Percentiles rank a stretch among this genome's conserved stretches.
These are phyloP conservation scores for Argyresthia albistria DNA, from an alignment of 2,888 invertebrate genomes.

Conservation along the genomic window DNA sequence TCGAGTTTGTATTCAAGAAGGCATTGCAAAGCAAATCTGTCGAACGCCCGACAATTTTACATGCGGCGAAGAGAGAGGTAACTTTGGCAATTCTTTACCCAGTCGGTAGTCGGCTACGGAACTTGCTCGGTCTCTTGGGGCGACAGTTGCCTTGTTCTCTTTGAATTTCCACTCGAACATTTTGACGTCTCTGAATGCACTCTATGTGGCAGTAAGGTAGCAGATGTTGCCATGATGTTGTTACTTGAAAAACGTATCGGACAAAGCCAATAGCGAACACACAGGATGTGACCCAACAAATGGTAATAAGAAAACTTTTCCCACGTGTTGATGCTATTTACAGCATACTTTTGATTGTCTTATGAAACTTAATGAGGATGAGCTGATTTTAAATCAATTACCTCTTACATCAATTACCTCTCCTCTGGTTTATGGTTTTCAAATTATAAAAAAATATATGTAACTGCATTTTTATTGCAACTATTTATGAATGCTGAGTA, in stretches of 20 bases:
- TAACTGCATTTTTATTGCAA: too few relatives aligned
- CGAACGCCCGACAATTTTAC: slow-evolving; percentile 20
- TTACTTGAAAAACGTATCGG: slow-evolving; percentile 29
- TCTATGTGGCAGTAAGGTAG: slow-evolving; percentile 17
- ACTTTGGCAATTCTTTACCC: slow-evolving; percentile 32
- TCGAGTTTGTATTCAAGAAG: slow-evolving; percentile 27
- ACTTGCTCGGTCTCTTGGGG: slow-evolving; percentile 23
- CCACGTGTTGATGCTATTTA: too few relatives aligned
- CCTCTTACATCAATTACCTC: too few relatives aligned
- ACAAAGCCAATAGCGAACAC: slow-evolving; percentile 11
- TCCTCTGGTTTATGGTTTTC: too few relatives aligned
- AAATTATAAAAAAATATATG: too few relatives aligned
- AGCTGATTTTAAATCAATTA: too few relatives aligned
- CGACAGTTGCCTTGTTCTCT: slow-evolving; percentile 24
- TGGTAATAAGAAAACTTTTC: too few relatives aligned
- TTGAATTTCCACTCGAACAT: slow-evolving; percentile 30
- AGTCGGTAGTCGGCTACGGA: slow-evolving; percentile 13
- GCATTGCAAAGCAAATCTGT: slow-evolving; percentile 28
- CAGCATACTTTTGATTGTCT: too few relatives aligned
- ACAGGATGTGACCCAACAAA: slow-evolving; percentile 42
- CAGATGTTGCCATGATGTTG: slow-evolving; percentile 40
- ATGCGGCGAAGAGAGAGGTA: slow-evolving; percentile 16
- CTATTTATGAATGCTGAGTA: too few relatives aligned
- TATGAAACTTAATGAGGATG: too few relatives aligned
- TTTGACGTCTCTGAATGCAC: slow-evolving; percentile 25